Conservation (phyloP, 2,113 vertebrate genomes). For the Illadopsis cleaveri region DNA sequence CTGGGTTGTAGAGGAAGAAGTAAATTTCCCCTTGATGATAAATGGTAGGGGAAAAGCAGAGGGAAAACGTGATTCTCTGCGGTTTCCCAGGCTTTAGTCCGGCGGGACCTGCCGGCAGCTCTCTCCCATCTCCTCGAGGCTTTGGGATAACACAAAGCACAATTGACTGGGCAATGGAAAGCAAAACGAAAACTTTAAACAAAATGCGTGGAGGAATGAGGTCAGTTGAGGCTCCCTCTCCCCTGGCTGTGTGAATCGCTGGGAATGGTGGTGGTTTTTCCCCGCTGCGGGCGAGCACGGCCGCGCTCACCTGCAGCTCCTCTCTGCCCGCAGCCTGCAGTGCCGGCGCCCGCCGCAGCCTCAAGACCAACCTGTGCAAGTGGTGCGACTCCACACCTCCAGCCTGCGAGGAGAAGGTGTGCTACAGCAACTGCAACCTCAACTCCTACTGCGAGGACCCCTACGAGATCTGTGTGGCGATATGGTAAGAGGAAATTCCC, state of each 20-base stretch:
- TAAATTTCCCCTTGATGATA: neutral
- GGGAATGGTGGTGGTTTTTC: rapidly evolving
- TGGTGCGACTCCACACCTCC: conserved; percentile 85
- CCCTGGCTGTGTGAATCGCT: rapidly evolving
- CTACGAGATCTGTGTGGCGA: conserved; percentile 86
- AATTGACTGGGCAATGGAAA: neutral
- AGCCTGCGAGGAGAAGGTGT: conserved; percentile 78
- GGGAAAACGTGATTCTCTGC: neutral
- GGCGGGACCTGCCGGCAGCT: neutral
- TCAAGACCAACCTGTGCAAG: conserved; percentile 84
- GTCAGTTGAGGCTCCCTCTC: rapidly evolving
- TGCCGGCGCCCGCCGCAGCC: conserved; percentile 66
- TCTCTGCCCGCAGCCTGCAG: conserved; percentile 34
- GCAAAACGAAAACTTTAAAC: neutral
- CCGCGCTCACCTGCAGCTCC: neutral
- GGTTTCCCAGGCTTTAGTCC: neutral
- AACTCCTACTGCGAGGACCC: conserved; percentile 80
- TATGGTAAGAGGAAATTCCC: conserved; percentile 76
- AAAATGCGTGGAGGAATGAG: rapidly evolving
- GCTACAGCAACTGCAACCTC: conserved; percentile 85
- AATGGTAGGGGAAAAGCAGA: rapidly evolving
- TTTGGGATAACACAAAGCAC: neutral
- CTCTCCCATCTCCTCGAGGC: neutral
- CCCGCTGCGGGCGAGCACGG: neutral
- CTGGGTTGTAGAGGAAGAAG: neutral